Base-by-base conservation (phyloP, 2,113 vertebrate genomes). In the Bos indicus region DNA sequence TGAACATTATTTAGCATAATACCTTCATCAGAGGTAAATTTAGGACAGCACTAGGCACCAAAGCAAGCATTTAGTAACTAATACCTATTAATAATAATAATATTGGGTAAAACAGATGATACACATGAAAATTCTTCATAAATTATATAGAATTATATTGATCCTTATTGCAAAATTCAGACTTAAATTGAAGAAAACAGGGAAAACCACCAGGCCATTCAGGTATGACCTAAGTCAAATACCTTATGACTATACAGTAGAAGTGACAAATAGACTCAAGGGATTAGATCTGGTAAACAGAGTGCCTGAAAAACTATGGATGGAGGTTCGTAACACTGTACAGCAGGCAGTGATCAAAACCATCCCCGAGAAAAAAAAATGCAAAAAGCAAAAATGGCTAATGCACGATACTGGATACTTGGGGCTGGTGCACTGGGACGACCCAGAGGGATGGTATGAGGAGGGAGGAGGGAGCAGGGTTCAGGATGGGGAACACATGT, bases 1-100 rank as follows among this genome's bases (percentile, higher is more conserved):
- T 88, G 23, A 95, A 88, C 2, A 93, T 23, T 90, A 96, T 74
- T 67, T 85, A 81, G 77, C 33, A 90, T 9, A 91, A 14, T n/a
- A 90, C 48, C 16, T 87, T 78, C 13, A 3, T 82, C 40, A 81
- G 85, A 89, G 26, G 16, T 40, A 57, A 77, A 51, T 7, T 28
- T 15, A 82, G 30, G 57, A 81, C 0, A 85, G 33, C 46, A 56
- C 19, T 23, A 36, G 13, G 7, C 15, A 94, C 15, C 5, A 62
- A 74, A 97, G 28, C 36, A 86, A 95, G 25, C 13, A 51, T 54
- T 94, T 16, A 40, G 21, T 16, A 91, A 84, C 15, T 71, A 17
- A 62, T 57, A 89, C 16, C 59, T 60, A 71, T 30, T n/a, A 36
- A 6, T 90, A 36, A 21, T 46, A 90, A 59, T 36, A 82, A 59